phyloP scores from a whole-genome alignment of 2,888 invertebrate species.

The Protodeltote pygarga region DNA sequence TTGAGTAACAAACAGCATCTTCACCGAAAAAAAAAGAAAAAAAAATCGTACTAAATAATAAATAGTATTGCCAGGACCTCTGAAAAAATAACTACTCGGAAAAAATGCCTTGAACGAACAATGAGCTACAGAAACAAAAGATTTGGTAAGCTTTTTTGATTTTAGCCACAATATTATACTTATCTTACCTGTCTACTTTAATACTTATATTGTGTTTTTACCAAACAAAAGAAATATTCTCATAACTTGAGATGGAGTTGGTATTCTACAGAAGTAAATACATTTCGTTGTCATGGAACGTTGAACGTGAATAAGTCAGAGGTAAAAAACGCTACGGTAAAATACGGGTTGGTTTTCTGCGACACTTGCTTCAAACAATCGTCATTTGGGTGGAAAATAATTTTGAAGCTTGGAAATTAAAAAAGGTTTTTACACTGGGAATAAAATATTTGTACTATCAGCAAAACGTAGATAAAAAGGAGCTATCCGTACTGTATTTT shows the following conservation, averaged over 20 bases:
- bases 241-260: conserved; percentile 53
- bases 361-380: conserved; percentile 53
- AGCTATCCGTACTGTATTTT: too few relatives aligned
- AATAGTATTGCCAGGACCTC: too few relatives aligned
- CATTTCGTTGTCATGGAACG: conserved; percentile 2
- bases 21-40: too few relatives aligned
- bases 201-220: conserved; percentile 29
- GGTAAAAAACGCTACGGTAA: too few relatives aligned
- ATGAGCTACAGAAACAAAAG: conserved; percentile 29
- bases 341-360: conserved; percentile 36
- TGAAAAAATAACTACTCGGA: too few relatives aligned
- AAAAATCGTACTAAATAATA: too few relatives aligned
- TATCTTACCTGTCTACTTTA: too few relatives aligned
- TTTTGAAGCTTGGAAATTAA: conserved; percentile 27
- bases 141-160: conserved; percentile 25
- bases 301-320: conserved; percentile 23
- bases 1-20: too few relatives aligned
- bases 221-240: conserved; percentile 50
- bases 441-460: too few relatives aligned
- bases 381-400: conserved; percentile 27
- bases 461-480: too few relatives aligned
- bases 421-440: conserved; percentile 11
- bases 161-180: conserved; percentile 32
- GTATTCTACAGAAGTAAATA: conserved; percentile 40
- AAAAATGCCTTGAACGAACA: conserved; percentile 24